phyloP scores from a whole-genome alignment of 1,140 invertebrate species.

The Pectinophora gossypiella region DNA sequence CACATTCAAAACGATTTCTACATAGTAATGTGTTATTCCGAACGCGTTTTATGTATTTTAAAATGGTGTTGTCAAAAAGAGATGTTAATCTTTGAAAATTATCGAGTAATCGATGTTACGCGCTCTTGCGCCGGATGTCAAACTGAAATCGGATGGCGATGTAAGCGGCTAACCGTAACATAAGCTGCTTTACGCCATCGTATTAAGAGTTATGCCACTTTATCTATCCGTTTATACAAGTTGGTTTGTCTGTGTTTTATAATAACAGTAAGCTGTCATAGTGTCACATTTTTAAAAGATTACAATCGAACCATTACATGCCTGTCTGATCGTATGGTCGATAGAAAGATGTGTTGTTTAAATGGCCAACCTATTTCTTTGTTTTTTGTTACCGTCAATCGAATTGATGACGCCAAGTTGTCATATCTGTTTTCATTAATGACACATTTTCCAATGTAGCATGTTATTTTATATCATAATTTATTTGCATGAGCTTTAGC shows the following conservation, averaged over 20 bases:
- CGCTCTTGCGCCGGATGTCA: constrained; percentile 64
- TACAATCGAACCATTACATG: constrained; percentile 48
- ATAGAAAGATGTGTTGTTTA: constrained; percentile 62
- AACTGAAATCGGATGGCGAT: constrained; percentile 28
- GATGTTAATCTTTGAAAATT: constrained; percentile 60
- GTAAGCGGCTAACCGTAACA: neutral
- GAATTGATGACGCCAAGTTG: neutral
- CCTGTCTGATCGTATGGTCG: constrained; percentile 46
- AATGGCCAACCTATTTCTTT: constrained; percentile 21
- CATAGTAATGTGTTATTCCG: constrained; percentile 5
- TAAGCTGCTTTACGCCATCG: constrained; percentile 17
- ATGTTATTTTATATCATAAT: too few relatives aligned
- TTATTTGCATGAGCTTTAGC: too few relatives aligned
- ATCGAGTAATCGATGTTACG: constrained; percentile 65
- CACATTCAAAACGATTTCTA: neutral
- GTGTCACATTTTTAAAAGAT: constrained; percentile 55
- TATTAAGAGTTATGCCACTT: constrained; percentile 21
- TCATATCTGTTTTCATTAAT: neutral
- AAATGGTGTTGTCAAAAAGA: constrained; percentile 58
- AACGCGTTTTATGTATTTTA: constrained; percentile 23
- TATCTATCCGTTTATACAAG: constrained; percentile 9
- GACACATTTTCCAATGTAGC: too few relatives aligned
- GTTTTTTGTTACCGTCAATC: neutral
- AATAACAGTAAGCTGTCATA: constrained; percentile 64
- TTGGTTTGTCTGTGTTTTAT: constrained; percentile 39